Conservation (phyloP, 2,113 vertebrate genomes). For the Thunnus thynnus region DNA sequence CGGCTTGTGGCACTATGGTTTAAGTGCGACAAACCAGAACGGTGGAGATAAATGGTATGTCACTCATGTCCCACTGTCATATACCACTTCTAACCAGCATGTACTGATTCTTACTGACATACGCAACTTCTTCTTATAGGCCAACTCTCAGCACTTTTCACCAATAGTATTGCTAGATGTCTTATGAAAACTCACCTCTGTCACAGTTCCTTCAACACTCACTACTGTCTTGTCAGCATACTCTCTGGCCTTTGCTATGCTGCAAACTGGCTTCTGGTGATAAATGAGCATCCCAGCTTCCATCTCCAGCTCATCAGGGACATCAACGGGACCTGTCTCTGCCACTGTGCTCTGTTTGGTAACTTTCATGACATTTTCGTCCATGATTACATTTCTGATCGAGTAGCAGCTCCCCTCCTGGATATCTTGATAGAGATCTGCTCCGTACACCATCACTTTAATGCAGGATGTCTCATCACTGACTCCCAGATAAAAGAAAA, state of each 20-base stretch:
- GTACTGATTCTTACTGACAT: too few relatives aligned
- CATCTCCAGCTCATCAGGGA: neutral
- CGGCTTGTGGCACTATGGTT: too few relatives aligned
- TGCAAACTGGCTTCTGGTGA: neutral
- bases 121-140: too few relatives aligned
- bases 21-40: too few relatives aligned
- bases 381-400: rapidly evolving
- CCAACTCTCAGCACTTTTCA: too few relatives aligned
- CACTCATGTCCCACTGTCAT: too few relatives aligned
- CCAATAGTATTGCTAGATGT: too few relatives aligned
- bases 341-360: rapidly evolving
- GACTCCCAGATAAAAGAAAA: neutral
- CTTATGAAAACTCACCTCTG: too few relatives aligned
- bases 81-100: too few relatives aligned
- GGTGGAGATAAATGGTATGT: too few relatives aligned
- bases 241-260: rapidly evolving
- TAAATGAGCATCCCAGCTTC: neutral
- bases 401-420: neutral
- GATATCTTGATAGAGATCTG: rapidly evolving
- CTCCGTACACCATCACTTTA: conserved; percentile 29
- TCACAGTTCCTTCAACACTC: conserved; percentile 22
- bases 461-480: neutral
- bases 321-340: rapidly evolving
- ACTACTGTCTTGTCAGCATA: rapidly evolving
- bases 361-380: rapidly evolving